These are phyloP conservation scores for Tychaedon coryphoeus DNA, from an alignment of 2,113 vertebrate genomes.

Conservation along the genomic window DNA sequence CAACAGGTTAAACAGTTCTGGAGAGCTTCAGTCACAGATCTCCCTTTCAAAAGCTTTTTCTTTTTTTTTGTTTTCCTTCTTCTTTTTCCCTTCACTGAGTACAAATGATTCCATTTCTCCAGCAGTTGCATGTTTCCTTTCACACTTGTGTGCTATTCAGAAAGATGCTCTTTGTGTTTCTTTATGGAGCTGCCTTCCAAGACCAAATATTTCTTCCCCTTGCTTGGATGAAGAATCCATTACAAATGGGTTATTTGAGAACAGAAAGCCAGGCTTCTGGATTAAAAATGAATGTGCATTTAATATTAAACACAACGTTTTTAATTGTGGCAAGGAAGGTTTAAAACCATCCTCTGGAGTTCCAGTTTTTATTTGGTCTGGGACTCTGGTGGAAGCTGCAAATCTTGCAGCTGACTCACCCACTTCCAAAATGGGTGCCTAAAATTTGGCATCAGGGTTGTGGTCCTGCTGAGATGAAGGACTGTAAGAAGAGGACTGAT, in stretches of 20 bases:
- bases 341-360: background rate
- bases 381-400: background rate
- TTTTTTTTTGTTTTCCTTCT: background rate
- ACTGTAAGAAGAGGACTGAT: background rate
- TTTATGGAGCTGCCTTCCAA: conserved; percentile 22
- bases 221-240: conserved; percentile 32
- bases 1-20: conserved; percentile 78
- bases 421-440: background rate
- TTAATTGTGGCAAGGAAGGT: background rate
- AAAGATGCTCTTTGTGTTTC: conserved; percentile 54
- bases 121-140: conserved; percentile 56
- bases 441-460: background rate
- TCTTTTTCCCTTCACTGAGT: conserved; percentile 21
- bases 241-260: conserved; percentile 37
- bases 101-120: conserved; percentile 68
- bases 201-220: conserved; percentile 22
- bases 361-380: background rate
- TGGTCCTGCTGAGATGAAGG: background rate
- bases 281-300: background rate
- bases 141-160: conserved; percentile 54
- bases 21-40: conserved; percentile 75
- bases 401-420: background rate
- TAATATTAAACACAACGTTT: background rate
- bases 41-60: conserved; percentile 55
- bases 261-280: conserved; percentile 15